Conservation (phyloP, 1,140 invertebrate genomes). For the Drosophila melanogaster region Release_6_plus_ISO1_MT NC_004354.4:14576001-14576500, state of each 20-base stretch:
- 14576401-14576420: slow-evolving; percentile 57
- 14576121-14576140: slow-evolving; percentile 42
- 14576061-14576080: slow-evolving; percentile 10
- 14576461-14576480: slow-evolving; percentile 52
- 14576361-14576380: not conserved
- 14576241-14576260: slow-evolving; percentile 59
- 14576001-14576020: not conserved
- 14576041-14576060: slow-evolving; percentile 53
- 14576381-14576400: slow-evolving; percentile 42
- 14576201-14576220: not conserved
- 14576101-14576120: slow-evolving; percentile 33
- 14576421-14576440: slow-evolving; percentile 54
- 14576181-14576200: not conserved
- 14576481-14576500: slow-evolving; percentile 60
- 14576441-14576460: not conserved
- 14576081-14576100: slow-evolving; percentile 18
- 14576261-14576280: slow-evolving; percentile 30
- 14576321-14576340: not conserved
- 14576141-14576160: slow-evolving; percentile 36
- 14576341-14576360: not conserved
- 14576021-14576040: slow-evolving; percentile 46
- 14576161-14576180: not conserved
- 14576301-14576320: too few species aligned
- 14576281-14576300: too few species aligned
- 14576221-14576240: slow-evolving; percentile 62